Percentiles rank a stretch among this genome's conserved stretches.
Conservation (phyloP, 2,113 vertebrate species). For the Catharus bicknelli region DNA sequence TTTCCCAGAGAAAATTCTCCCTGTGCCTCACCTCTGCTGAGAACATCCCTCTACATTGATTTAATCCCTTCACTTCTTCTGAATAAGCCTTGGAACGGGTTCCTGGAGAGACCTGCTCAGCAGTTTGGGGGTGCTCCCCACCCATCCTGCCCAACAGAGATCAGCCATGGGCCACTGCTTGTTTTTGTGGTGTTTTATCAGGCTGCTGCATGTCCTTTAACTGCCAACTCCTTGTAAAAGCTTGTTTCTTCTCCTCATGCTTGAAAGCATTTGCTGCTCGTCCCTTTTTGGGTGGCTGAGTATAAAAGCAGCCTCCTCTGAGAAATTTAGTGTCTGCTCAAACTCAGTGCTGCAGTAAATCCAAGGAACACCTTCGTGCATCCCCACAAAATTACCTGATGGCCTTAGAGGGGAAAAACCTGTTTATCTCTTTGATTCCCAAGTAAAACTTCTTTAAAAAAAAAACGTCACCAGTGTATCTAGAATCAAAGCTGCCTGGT, state of each 20-base stretch:
- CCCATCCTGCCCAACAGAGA: not conserved
- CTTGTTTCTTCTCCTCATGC: constrained; percentile 29
- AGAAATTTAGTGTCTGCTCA: not conserved
- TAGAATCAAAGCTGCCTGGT: not conserved
- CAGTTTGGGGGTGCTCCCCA: not conserved
- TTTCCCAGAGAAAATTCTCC: not conserved
- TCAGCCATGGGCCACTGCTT: not conserved
- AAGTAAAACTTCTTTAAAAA: not conserved
- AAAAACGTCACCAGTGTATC: not conserved
- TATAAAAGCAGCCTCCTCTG: not conserved
- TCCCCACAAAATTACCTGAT: not conserved
- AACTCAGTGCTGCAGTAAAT: not conserved
- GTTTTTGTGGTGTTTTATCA: constrained; percentile 6
- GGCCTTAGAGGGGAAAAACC: not conserved
- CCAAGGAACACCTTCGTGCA: not conserved
- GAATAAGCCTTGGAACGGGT: not conserved
- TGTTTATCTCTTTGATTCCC: not conserved
- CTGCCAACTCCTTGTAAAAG: constrained; percentile 26
- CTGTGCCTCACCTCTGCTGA: not conserved
- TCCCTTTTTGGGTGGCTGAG: not conserved
- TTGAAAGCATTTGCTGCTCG: not conserved
- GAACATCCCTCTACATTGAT: not conserved
- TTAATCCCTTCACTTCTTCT: not conserved
- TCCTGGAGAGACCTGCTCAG: not conserved
- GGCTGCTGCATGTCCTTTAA: not conserved